These are phyloP conservation scores for Cyanocitta stelleri DNA, from an alignment of 2,113 vertebrate species.

Conservation along the genomic window DNA sequence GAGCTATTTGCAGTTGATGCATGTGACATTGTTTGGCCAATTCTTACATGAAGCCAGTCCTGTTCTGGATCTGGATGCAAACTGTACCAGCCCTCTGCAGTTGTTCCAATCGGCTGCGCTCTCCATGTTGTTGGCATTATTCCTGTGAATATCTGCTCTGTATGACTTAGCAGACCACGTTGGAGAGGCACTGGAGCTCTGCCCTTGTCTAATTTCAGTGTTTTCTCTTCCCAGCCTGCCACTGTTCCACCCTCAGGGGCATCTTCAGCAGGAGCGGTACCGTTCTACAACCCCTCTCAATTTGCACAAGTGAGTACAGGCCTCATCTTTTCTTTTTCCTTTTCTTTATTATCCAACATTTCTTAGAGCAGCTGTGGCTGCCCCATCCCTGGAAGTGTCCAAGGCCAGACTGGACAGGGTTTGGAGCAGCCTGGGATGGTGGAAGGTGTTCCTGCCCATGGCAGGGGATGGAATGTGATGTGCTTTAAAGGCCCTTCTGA, in stretches of 20 bases:
- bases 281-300: constrained; percentile 89
- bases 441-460: background rate
- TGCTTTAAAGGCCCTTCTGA: background rate
- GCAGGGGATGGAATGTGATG: background rate
- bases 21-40: background rate
- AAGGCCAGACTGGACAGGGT: background rate
- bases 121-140: background rate
- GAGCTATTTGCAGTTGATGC: background rate
- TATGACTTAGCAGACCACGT: background rate
- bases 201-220: background rate
- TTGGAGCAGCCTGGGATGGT: background rate
- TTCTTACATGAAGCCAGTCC: background rate
- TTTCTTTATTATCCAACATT: background rate
- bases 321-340: background rate
- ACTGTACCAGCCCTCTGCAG: background rate
- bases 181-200: background rate
- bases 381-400: background rate
- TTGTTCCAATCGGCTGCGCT: background rate
- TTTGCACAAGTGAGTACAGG: constrained; percentile 82
- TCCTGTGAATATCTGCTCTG: background rate
- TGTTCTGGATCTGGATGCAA: background rate
- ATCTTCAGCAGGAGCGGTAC: constrained; percentile 72
- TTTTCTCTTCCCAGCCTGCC: constrained; percentile 54
- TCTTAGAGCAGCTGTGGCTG: background rate
- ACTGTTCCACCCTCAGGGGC: background rate